These are phyloP conservation scores for Rhabdomys pumilio DNA, from an alignment of 2,797 vertebrate species.

Conservation along the genomic window DNA sequence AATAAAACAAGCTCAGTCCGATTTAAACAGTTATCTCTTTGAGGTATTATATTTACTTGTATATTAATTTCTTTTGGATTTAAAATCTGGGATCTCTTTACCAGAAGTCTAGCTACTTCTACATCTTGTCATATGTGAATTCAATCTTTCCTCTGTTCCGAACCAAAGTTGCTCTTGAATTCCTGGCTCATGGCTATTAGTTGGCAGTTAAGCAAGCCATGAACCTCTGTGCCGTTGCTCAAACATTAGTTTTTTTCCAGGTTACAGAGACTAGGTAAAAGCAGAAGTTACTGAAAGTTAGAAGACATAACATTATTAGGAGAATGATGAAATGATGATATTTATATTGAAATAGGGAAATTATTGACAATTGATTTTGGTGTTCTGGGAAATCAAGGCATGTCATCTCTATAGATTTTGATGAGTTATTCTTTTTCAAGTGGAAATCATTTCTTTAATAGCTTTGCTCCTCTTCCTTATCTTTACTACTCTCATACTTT, in stretches of 20 bases:
- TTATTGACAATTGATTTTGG: conserved; percentile 44
- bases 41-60: conserved; percentile 20
- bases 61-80: background rate
- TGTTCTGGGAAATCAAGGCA: conserved; percentile 27
- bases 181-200: background rate
- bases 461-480: background rate
- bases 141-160: conserved; percentile 40
- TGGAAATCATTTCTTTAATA: conserved; percentile 44
- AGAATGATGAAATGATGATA: background rate
- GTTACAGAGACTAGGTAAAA: background rate
- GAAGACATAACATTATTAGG: background rate
- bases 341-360: conserved; percentile 53
- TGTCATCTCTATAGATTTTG: conserved; percentile 14
- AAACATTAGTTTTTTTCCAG: conserved; percentile 24
- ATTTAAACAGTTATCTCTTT: background rate
- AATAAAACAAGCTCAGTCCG: conserved; percentile 9
- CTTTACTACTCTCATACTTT: background rate
- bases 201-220: background rate
- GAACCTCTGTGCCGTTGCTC: conserved; percentile 2
- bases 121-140: conserved; percentile 23
- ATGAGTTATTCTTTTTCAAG: conserved; percentile 3
- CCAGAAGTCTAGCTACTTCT: background rate
- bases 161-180: conserved; percentile 32
- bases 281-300: conserved; percentile 7
- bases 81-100: background rate